phyloP scores from a whole-genome alignment of 1,140 invertebrate species.

The Heterodera schachtii region DNA sequence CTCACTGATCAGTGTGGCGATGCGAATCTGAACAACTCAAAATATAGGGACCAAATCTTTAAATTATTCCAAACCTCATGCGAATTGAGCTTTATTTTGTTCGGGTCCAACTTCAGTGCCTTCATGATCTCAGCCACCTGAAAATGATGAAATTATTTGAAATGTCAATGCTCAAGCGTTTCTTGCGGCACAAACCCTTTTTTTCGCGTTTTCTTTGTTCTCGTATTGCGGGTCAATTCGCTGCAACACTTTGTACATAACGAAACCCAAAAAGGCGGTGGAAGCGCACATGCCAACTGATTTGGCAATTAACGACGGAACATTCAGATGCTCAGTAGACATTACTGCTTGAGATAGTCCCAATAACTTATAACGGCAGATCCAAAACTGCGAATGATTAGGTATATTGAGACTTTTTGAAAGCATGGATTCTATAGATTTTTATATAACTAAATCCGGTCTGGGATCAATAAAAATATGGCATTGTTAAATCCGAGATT shows the following conservation, averaged over 20 bases:
- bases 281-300: neutral
- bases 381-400: too few species aligned
- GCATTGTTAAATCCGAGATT: too few species aligned
- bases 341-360: too few species aligned
- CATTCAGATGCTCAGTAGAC: too few species aligned
- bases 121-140: conserved; percentile 18
- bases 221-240: conserved; percentile 25
- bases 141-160: neutral
- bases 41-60: too few species aligned
- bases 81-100: conserved; percentile 15
- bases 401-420: too few species aligned
- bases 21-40: neutral
- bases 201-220: conserved; percentile 26
- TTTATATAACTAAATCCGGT: too few species aligned
- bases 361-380: too few species aligned
- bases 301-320: neutral
- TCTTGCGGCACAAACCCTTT: conserved; percentile 16
- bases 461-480: too few species aligned
- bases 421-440: too few species aligned
- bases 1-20: neutral
- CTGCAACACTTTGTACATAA: conserved; percentile 5
- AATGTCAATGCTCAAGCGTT: neutral
- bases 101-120: conserved; percentile 21
- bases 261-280: neutral
- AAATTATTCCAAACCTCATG: conserved; percentile 25